Evolutionary conservation across 1,140 invertebrate genomes (phyloP).

Genomic region (Orius insidiosus): DNA sequence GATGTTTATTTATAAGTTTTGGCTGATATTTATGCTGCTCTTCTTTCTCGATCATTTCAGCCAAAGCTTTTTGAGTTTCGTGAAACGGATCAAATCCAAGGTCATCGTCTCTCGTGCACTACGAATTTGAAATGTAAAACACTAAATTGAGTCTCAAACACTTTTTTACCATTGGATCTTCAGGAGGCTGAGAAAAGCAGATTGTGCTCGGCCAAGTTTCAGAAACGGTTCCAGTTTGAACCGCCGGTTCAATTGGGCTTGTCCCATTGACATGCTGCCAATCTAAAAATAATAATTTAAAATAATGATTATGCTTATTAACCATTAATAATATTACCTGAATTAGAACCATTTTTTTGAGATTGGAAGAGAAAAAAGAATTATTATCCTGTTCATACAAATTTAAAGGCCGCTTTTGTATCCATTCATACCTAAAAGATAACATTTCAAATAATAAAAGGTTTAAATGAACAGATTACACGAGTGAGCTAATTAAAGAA

Average conservation of each 20-base stretch:
- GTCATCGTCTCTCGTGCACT: slow-evolving; percentile 34
- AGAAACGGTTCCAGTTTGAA: not conserved
- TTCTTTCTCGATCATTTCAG: slow-evolving; percentile 83
- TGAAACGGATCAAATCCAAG: slow-evolving; percentile 89
- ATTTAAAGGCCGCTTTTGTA: too few relatives aligned
- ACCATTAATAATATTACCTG: slow-evolving; percentile 21
- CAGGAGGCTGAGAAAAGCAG: slow-evolving; percentile 26
- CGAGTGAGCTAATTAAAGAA: too few relatives aligned
- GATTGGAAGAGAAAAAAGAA: slow-evolving; percentile 36
- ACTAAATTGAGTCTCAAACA: too few relatives aligned
- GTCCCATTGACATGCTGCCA: not conserved
- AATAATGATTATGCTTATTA: not conserved
- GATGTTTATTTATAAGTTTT: slow-evolving; percentile 24
- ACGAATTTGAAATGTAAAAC: slow-evolving; percentile 9
- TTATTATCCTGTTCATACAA: slow-evolving; percentile 35
- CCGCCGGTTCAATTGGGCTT: not conserved
- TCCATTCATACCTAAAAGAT: too few relatives aligned
- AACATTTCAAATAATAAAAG: too few relatives aligned
- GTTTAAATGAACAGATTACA: too few relatives aligned
- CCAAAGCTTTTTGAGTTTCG: slow-evolving; percentile 84
- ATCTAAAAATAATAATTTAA: not conserved
- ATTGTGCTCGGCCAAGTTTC: slow-evolving; percentile 33
- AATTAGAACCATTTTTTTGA: slow-evolving; percentile 29
- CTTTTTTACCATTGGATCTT: slow-evolving; percentile 5
- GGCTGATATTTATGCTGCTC: slow-evolving; percentile 25